Base-by-base conservation (phyloP, 1,140 invertebrate species). In the Papilio polyxenes region DNA sequence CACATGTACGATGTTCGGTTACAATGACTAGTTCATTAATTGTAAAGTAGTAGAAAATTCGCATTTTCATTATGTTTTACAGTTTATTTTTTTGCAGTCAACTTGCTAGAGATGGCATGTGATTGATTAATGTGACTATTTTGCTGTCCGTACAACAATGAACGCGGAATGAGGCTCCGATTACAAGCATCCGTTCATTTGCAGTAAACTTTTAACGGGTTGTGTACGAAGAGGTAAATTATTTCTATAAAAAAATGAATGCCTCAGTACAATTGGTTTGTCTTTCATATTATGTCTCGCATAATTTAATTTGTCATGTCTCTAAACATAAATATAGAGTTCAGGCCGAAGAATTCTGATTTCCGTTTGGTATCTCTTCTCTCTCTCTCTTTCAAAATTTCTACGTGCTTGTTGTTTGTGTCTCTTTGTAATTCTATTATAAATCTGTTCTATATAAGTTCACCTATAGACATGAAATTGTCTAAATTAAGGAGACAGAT, bases 121-220 rank as follows among this genome's bases (percentile, higher is more conserved):
- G 76, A 79, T 79, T 62, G 76, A 79, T 79, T 56, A 79, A 79
- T 20, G 76, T 53, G 76, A 79, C 76, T 79, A n/a, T 79, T 79
- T 31, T 79, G 76, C 77, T 79, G 37, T 79, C 77, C 23, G 77
- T 79, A 79, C 77, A 62, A 79, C 77, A 79, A 79, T 79, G 8
- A 56, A 59, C 23, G 77, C 20, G 37, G 59, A 79, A 79, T 79
- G 53, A 65, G 17, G 53, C 77, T 62, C 77, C 23, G 51, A 59
- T 79, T 79, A 59, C 77, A 79, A 20, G 77, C 77, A 62, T 79
- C 51, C 20, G 76, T 79, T 79, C 77, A 79, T 79, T 79, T 79
- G 77, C 77, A 79, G 77, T 79, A 79, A 79, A 79, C 9, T 62
- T 79, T 79, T 79, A 79, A 79, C 77, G 23, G 56, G 13, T 79